These are phyloP conservation scores for Pseudorhiza aurosa DNA, from an alignment of 30 jellyfish, hydroid and myxozoan species.

Conservation along the genomic window DNA sequence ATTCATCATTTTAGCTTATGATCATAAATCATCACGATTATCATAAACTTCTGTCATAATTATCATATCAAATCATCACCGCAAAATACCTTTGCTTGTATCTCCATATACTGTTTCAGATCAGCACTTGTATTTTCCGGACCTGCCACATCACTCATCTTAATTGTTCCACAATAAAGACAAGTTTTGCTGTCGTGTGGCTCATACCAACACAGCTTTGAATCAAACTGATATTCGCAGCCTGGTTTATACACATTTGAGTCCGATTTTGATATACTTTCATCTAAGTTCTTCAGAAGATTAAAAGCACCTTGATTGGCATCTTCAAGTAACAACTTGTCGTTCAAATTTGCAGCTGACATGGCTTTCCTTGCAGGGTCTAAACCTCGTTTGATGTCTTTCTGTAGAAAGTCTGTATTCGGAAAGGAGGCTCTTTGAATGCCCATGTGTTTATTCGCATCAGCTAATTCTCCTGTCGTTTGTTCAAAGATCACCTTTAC, in stretches of 20 bases:
- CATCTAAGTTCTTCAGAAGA: conserved; percentile 18
- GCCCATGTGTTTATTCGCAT: neutral
- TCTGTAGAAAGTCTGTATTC: neutral
- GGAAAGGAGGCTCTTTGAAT: conserved; percentile 7
- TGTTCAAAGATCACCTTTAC: neutral
- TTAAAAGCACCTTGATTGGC: conserved; percentile 14
- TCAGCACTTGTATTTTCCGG: conserved; percentile 64
- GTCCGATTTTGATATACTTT: conserved; percentile 49
- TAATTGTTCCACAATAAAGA: conserved; percentile 63
- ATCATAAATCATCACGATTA: no score
- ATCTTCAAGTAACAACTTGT: neutral
- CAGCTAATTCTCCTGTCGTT: no score
- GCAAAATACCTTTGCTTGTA: conserved; percentile 94
- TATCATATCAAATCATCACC: no score
- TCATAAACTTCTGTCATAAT: no score
- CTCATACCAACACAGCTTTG: conserved; percentile 35
- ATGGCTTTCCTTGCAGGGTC: conserved; percentile 17
- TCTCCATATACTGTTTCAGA: conserved; percentile 64
- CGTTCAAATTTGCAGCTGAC: conserved; percentile 36
- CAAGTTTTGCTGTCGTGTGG: conserved; percentile 42
- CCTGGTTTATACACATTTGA: conserved; percentile 20
- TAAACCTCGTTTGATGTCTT: neutral
- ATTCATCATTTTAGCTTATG: no score
- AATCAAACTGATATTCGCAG: neutral
- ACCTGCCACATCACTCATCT: conserved; percentile 23